phyloP scores from a whole-genome alignment of 2,113 vertebrate genomes.

The Caranx melampygus region DNA sequence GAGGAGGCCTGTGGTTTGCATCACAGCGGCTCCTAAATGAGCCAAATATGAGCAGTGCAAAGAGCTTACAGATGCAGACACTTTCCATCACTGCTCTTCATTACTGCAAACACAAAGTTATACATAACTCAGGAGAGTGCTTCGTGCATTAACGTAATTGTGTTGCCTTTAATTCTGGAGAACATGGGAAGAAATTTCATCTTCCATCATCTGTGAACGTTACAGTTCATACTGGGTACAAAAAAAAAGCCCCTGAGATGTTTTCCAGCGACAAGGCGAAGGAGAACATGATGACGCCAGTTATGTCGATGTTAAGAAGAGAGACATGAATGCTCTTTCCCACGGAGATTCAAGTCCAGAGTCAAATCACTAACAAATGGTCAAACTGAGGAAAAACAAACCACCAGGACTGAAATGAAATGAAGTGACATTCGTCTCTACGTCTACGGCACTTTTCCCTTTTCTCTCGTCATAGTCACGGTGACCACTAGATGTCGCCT shows the following conservation, averaged over 20 bases:
- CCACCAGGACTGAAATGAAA: not conserved
- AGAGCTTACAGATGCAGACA: conserved; percentile 50
- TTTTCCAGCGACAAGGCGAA: not conserved
- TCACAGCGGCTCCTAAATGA: conserved; percentile 36
- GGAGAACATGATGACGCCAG: not conserved
- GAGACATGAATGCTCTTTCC: too few relatives aligned
- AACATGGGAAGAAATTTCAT: not conserved
- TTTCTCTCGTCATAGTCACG: too few relatives aligned
- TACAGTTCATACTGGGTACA: not conserved
- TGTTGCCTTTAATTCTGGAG: not conserved
- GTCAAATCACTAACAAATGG: too few relatives aligned
- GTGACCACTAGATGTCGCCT: too few relatives aligned
- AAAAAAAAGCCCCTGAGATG: not conserved
- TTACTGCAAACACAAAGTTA: conserved; percentile 10
- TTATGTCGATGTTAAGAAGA: not conserved
- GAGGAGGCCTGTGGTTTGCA: conserved; percentile 42
- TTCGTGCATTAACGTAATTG: conserved; percentile 9
- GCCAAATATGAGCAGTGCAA: conserved; percentile 44
- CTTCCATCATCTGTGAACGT: not conserved
- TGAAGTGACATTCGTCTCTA: too few relatives aligned
- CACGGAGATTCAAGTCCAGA: too few relatives aligned
- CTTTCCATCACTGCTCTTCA: conserved; percentile 24
- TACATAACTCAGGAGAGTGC: conserved; percentile 9
- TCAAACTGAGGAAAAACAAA: not conserved
- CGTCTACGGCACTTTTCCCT: too few relatives aligned